A percentile compares a stretch with the other conserved stretches of the same genome.
Evolutionary conservation across 2,113 vertebrate genomes (phyloP).

Genomic region (Ranitomeya imitator): DNA sequence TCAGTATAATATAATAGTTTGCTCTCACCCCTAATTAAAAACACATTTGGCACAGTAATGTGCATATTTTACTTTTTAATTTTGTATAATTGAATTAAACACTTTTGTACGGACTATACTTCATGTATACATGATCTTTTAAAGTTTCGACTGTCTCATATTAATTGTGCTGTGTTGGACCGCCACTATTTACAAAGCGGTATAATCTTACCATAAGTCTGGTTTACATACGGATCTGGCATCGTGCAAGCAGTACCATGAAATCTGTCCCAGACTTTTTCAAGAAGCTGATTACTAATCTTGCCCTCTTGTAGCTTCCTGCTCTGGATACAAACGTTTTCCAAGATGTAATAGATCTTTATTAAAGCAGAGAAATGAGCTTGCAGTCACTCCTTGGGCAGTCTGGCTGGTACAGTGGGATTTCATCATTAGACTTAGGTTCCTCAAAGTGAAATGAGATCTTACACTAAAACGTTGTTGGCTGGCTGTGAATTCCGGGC

Average conservation of each 20-base stretch:
- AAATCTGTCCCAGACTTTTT: constrained; percentile 35
- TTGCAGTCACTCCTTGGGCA: constrained; percentile 38
- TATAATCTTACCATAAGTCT: constrained; percentile 5
- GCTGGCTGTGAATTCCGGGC: constrained; percentile 37
- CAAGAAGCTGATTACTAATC: constrained; percentile 1
- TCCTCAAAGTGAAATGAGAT: constrained; percentile 53
- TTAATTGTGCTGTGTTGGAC: neutral
- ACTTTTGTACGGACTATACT: neutral
- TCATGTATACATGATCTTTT: neutral
- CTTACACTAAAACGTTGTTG: neutral
- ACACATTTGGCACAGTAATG: neutral
- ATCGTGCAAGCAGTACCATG: constrained; percentile 1
- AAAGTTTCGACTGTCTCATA: neutral
- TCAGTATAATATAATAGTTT: neutral
- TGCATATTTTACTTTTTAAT: neutral
- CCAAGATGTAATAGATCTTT: constrained; percentile 52
- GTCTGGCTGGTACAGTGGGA: constrained; percentile 46
- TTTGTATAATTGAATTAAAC: neutral
- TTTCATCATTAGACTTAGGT: constrained; percentile 34
- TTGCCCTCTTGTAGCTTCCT: constrained; percentile 20
- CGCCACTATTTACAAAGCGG: constrained; percentile 26
- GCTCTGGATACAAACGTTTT: neutral
- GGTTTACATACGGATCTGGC: constrained; percentile 44
- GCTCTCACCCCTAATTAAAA: neutral
- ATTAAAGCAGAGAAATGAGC: constrained; percentile 39